Base-by-base conservation (phyloP, 2,888 invertebrate genomes). In the Piscicola geometra region DNA sequence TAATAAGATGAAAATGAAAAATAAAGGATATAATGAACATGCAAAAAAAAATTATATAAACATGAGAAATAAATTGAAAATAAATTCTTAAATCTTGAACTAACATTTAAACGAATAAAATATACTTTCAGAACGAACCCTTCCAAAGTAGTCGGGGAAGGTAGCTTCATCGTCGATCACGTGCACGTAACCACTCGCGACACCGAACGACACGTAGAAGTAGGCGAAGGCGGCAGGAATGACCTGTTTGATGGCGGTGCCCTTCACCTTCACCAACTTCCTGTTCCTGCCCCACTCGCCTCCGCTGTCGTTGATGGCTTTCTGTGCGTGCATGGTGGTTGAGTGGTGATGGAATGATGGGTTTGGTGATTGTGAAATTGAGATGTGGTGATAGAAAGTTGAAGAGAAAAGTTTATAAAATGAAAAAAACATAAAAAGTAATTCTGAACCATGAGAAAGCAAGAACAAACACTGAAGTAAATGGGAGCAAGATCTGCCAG, bases 241-340 rank as follows among this genome's bases (percentile, higher is more conserved):
- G 21, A 92, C 90, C 82, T 89, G 89, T 64, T 93, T 88, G 32
- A 98, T 88, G 83, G 91, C 84, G 77, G 82, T 83, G 77, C 81
- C 89, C 83, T 90, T 91, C 2, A 93, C 85, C 71, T 91, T 90
- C 0, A 94, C 88, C 50, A 94, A 83, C 87, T 98, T 97, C 84
- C 94, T 95, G 84, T 99, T 99, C 82, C 91, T 90, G 2, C 93
- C 89, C 96, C 97, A 99, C 86, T 97, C 96, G 28, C 90, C 89
- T 86, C 96, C 98, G 79, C 93, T 93, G 85, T 99, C 98, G 81
- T 93, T 89, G 76, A 99, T 90, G 0, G 96, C 97, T 88, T 99
- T 99, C 89, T 89, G 83, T 35, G 86, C 25, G n/a, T 68, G 18
- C 33, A 35, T n/a, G 41, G 18, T n/a, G n/a, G n/a, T n/a, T n/a